These are phyloP conservation scores for Paramormyrops kingsleyae DNA, from an alignment of 2,113 vertebrate species.

Conservation along the genomic window DNA sequence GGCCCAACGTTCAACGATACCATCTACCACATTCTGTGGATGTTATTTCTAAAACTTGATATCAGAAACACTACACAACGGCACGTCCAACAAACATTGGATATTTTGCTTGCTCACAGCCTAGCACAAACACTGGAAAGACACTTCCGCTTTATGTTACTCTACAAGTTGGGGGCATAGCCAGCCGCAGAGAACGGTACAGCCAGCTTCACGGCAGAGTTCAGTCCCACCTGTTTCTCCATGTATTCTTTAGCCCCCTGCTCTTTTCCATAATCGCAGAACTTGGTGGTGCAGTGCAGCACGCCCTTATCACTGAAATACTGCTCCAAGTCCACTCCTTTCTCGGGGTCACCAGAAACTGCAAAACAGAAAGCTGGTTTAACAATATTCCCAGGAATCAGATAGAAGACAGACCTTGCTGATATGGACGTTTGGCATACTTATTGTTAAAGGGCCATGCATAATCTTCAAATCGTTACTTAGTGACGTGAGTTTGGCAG, in stretches of 20 bases:
- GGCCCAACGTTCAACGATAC: neutral
- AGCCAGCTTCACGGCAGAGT: neutral
- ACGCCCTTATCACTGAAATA: constrained; percentile 71
- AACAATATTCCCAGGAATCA: neutral
- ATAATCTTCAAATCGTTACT: neutral
- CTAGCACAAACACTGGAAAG: neutral
- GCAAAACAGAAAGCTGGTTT: constrained; percentile 7
- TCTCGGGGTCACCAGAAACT: constrained; percentile 70
- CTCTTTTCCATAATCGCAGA: constrained; percentile 78
- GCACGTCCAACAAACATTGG: neutral
- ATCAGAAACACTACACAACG: neutral
- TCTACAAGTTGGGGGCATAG: neutral
- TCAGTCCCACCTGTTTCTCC: constrained; percentile 64
- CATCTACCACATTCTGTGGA: neutral
- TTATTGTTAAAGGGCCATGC: neutral
- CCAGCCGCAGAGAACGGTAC: neutral
- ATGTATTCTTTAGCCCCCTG: constrained; percentile 74
- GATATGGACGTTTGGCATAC: neutral
- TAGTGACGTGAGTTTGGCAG: neutral
- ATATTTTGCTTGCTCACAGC: neutral
- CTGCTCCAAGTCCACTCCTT: constrained; percentile 74
- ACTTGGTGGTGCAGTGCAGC: constrained; percentile 87
- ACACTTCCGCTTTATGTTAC: neutral
- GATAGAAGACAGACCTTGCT: neutral
- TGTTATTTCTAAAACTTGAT: neutral